Evolutionary conservation across 2,113 vertebrate species (phyloP), one percentile per base, ranked within the genome.

Genomic region (western clawed frog (Xenopus tropicalis)): DNA sequence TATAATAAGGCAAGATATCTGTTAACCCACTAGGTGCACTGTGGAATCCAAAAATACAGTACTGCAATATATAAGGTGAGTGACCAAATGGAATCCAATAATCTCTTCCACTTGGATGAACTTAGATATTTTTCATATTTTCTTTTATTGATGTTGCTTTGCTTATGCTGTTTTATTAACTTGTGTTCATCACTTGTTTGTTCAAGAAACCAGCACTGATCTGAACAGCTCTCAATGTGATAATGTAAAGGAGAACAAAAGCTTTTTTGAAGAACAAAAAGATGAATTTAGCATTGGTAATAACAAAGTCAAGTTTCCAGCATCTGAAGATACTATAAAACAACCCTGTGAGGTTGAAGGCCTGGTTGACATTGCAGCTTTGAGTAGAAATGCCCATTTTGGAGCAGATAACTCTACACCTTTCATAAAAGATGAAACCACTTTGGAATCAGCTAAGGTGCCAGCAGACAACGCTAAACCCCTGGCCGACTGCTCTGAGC

Each of bases 241-340:
- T 79, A 83, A 70, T 78, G 78, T 84, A 82, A 66, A 57, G 78
- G 72, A 84, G 65, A 75, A 51, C 73, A 25, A 66, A 62, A 21
- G 69, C 61, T 75, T 25, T 83, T 37, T 54, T 59, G 73, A 85
- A 66, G 65, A 82, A 85, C 83, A 83, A 70, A 88, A 85, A 81
- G 83, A 77, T 82, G 86, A 90, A 84, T 80, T 77, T 77, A 86
- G 85, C 79, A 83, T 80, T 70, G 78, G 64, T 85, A 85, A 88
- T 81, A 72, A 68, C 80, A 77, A 61, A 79, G 81, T 75, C 74
- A 70, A 78, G 77, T 75, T 80, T 80, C 66, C 81, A 77, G 80
- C 76, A 79, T 78, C 54, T 70, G 78, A 86, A 83, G 83, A 79
- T 3, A 54, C n/a, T 42, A 1, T 17, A 61, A 20, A 51, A 69